Evolutionary conservation across 2,113 vertebrate genomes (phyloP).

Genomic region (Anguilla rostrata): DNA sequence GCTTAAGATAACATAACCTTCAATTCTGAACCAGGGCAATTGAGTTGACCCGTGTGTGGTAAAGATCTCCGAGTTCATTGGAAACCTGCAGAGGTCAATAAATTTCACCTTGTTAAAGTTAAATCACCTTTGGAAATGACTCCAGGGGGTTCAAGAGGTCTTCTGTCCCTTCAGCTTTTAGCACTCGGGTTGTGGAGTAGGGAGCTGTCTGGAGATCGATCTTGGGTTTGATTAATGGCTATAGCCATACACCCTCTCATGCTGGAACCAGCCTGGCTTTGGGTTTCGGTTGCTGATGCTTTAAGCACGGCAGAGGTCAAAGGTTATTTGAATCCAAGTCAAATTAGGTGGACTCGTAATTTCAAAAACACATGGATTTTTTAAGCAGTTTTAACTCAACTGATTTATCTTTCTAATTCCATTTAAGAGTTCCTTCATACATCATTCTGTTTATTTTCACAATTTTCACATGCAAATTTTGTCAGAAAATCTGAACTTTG

Average conservation of each 20-base stretch:
- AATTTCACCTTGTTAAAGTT: background rate
- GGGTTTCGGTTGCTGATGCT: background rate
- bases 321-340: background rate
- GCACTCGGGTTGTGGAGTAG: background rate
- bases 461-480: no score
- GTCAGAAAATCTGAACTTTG: no score
- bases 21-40: background rate
- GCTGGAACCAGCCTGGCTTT: background rate
- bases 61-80: background rate
- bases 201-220: background rate
- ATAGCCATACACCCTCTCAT: background rate
- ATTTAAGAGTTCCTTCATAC: no score
- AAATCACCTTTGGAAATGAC: slow-evolving; percentile 11
- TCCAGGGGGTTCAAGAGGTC: background rate
- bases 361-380: background rate
- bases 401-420: background rate
- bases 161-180: background rate
- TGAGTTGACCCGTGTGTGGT: background rate
- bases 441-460: no score
- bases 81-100: background rate
- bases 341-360: background rate
- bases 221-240: background rate
- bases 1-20: slow-evolving; percentile 9
- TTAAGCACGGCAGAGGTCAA: background rate
- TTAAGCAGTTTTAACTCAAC: background rate